Evolutionary conservation across 2,888 invertebrate species (phyloP).

Genomic region (Arctia plantaginis): DNA sequence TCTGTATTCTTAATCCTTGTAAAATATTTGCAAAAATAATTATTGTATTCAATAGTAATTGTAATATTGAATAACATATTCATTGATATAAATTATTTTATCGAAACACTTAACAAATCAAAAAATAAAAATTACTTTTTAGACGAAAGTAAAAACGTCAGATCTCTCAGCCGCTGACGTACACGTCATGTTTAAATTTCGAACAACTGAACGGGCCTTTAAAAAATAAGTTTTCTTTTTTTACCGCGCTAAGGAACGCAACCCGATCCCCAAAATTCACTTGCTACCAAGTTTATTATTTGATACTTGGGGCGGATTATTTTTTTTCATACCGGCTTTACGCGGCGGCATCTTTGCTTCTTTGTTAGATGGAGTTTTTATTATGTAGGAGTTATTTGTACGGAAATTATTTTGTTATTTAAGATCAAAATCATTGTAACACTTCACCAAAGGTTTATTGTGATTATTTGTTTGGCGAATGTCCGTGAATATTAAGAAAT

Average conservation of each 20-base stretch:
- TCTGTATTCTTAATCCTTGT: too few species aligned
- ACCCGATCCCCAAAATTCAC: conserved; percentile 85
- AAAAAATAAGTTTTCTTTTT: conserved; percentile 67
- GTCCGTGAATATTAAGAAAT: not conserved
- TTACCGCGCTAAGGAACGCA: conserved; percentile 69
- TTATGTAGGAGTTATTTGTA: conserved; percentile 72
- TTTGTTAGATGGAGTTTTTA: conserved; percentile 71
- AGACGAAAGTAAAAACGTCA: conserved; percentile 72
- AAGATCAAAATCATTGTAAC: conserved; percentile 51
- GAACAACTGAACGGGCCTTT: conserved; percentile 69
- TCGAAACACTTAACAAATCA: conserved; percentile 34
- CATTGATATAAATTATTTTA: conserved; percentile 36
- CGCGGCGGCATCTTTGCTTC: conserved; percentile 78
- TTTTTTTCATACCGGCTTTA: conserved; percentile 68
- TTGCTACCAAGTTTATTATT: conserved; percentile 87
- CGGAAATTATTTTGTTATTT: conserved; percentile 61
- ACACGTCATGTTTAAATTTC: conserved; percentile 81
- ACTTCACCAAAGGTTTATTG: conserved; percentile 9
- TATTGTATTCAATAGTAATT: too few species aligned
- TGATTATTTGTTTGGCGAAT: not conserved
- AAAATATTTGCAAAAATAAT: too few species aligned
- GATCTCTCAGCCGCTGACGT: conserved; percentile 77
- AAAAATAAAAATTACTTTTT: conserved; percentile 36
- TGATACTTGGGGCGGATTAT: conserved; percentile 81
- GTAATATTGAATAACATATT: conserved; percentile 31